Percentiles rank a stretch among this genome's conserved stretches.
Conservation (phyloP, 1,140 invertebrate genomes). For the Pachypeltis micranthus region DNA sequence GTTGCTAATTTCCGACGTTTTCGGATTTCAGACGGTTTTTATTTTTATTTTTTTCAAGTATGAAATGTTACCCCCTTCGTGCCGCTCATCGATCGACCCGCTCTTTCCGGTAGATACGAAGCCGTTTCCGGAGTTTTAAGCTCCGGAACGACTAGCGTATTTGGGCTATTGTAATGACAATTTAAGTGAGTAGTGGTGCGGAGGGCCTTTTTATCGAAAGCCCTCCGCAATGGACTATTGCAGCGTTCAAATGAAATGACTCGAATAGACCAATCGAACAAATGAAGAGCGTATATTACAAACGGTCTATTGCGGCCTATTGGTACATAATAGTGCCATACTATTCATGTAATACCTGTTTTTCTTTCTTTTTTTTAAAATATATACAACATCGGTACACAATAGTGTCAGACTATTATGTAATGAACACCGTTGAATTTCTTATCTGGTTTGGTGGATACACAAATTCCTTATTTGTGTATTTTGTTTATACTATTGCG, state of each 20-base stretch:
- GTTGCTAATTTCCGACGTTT: conserved; percentile 19
- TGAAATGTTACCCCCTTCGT: conserved; percentile 7
- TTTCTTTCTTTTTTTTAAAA: conserved; percentile 8
- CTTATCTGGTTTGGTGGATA: not conserved
- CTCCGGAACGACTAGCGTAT: conserved; percentile 17
- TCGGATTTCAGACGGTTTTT: conserved; percentile 7
- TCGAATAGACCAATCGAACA: conserved; percentile 16
- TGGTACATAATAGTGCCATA: conserved; percentile 28
- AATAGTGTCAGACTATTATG: conserved; percentile 24
- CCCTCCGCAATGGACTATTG: conserved; percentile 25
- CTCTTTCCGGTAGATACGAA: conserved; percentile 14
- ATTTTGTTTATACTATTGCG: conserved; percentile 15
- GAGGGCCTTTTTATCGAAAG: conserved; percentile 12
- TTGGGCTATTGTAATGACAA: conserved; percentile 26
- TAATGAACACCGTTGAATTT: conserved; percentile 5
- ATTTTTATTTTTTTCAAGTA: conserved; percentile 16
- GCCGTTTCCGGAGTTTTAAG: not conserved
- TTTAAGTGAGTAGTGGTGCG: conserved; percentile 20
- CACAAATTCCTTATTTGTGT: not conserved
- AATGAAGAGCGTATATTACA: conserved; percentile 17
- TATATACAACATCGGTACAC: conserved; percentile 23
- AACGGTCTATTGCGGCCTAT: conserved; percentile 10
- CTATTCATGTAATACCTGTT: conserved; percentile 30
- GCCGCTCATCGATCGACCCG: not conserved
- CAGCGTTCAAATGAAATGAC: conserved; percentile 18